Conservation (phyloP, 1,140 invertebrate genomes). For the Melipona quadrifasciata region DNA sequence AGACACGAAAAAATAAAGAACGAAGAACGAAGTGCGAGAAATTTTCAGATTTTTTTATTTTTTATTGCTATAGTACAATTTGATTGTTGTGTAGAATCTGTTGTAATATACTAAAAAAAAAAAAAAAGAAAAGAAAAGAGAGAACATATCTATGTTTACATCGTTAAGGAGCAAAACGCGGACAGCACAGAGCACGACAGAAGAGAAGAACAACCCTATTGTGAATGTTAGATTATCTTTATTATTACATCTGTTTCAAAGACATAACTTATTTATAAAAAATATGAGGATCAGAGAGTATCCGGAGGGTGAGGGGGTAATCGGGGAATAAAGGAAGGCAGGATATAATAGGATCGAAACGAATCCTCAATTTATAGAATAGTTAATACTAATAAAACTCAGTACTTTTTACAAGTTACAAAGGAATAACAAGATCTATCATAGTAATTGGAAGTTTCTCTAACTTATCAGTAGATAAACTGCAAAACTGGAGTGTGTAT, state of each 20-base stretch:
- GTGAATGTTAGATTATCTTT: constrained; percentile 80
- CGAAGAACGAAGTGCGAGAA: constrained; percentile 40
- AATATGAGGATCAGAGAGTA: constrained; percentile 42
- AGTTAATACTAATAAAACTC: constrained; percentile 81
- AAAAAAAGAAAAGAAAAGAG: neutral
- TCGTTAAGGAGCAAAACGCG: constrained; percentile 64
- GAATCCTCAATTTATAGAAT: constrained; percentile 77
- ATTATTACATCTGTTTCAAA: constrained; percentile 80
- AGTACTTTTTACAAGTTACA: constrained; percentile 82
- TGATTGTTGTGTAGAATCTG: constrained; percentile 73
- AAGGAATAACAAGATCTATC: constrained; percentile 80
- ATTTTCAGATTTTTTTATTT: constrained; percentile 68
- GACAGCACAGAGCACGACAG: constrained; percentile 65
- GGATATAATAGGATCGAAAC: constrained; percentile 73
- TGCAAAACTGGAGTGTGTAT: constrained; percentile 69
- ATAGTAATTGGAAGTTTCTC: constrained; percentile 72
- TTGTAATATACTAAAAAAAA: constrained; percentile 67
- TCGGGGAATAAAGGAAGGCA: neutral
- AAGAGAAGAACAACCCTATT: constrained; percentile 70
- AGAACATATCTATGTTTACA: constrained; percentile 66
- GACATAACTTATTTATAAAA: constrained; percentile 81
- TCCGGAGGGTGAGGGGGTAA: neutral
- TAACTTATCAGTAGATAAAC: constrained; percentile 72
- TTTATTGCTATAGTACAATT: constrained; percentile 76
- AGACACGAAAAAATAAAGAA: neutral